Percentiles rank a stretch among this genome's conserved stretches.
Conservation (phyloP, 1,140 invertebrate species). For the Nylanderia fulva region DNA sequence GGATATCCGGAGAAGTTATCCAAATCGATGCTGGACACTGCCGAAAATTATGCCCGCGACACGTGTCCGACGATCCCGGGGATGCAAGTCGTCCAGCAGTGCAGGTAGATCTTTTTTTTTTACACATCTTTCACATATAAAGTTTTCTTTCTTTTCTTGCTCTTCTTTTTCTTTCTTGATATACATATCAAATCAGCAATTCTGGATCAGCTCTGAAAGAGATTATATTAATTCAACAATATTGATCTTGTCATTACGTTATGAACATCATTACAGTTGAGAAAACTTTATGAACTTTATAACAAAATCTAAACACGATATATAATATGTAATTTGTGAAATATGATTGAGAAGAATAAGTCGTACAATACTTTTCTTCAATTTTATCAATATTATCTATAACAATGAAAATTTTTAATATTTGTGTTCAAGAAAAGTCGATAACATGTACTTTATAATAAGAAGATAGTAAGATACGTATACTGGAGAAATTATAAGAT, state of each 20-base stretch:
- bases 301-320: background rate
- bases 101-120: conserved; percentile 75
- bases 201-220: too few species aligned
- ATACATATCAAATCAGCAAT: too few species aligned
- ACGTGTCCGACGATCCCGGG: conserved; percentile 82
- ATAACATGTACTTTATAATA: background rate
- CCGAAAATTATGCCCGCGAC: conserved; percentile 80
- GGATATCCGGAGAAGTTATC: conserved; percentile 81
- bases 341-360: background rate
- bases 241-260: background rate
- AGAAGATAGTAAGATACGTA: too few species aligned
- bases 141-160: background rate
- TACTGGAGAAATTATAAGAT: background rate
- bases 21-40: conserved; percentile 83
- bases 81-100: conserved; percentile 82
- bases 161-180: background rate
- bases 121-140: too few species aligned
- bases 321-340: too few species aligned
- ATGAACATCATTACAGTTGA: background rate
- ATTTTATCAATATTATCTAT: background rate
- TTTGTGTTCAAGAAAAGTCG: background rate
- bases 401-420: too few species aligned
- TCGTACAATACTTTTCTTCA: background rate
- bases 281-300: background rate
- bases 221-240: too few species aligned